Evolutionary conservation across 2,113 vertebrate species (phyloP).

Genomic region (Ahaetulla prasina): DNA sequence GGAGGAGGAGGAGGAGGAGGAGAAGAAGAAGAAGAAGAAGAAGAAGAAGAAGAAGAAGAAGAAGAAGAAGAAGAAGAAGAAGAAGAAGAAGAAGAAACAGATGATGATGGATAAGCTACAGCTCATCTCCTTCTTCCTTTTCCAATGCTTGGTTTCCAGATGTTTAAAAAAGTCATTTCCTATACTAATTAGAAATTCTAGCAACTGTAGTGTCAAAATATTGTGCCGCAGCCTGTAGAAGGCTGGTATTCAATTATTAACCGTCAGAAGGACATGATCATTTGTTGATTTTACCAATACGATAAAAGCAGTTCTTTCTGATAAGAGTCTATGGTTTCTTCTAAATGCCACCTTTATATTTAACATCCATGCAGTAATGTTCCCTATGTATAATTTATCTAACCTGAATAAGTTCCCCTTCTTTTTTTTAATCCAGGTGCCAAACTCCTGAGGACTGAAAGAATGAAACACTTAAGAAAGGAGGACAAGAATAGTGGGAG

Average conservation of each 20-base stretch:
- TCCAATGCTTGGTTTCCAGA: background rate
- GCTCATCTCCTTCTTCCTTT: background rate
- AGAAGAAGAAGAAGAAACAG: too few relatives aligned
- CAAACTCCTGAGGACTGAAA: background rate
- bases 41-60: too few relatives aligned
- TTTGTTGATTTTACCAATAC: background rate
- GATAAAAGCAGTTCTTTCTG: background rate
- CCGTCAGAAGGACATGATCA: background rate
- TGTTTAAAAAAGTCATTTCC: background rate
- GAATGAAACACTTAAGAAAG: background rate
- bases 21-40: too few relatives aligned
- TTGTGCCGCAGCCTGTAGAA: background rate
- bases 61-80: too few relatives aligned
- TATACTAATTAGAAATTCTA: background rate
- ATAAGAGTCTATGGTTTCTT: too few relatives aligned
- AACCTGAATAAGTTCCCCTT: background rate
- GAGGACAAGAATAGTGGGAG: background rate
- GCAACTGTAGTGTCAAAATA: background rate
- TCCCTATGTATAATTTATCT: background rate
- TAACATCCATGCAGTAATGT: background rate
- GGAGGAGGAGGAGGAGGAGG: accelerated
- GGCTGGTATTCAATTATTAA: background rate
- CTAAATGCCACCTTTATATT: background rate
- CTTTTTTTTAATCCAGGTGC: background rate
- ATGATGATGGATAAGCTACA: background rate